Base-by-base conservation (phyloP, 2,888 invertebrate genomes). In the Mythimna impura region DNA sequence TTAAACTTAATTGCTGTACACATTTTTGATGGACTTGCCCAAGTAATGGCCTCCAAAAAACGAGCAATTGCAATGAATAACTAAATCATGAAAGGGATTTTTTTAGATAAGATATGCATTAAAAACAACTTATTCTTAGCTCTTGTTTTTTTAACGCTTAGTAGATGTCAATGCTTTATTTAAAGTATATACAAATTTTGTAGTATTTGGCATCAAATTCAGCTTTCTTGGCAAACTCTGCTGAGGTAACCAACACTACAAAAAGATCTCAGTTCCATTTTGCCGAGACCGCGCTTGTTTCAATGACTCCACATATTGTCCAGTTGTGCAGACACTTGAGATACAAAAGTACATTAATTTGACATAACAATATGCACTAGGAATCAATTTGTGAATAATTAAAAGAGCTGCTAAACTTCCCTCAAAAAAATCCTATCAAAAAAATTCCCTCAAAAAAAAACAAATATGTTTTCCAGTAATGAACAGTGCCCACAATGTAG, bases 401-500 rank as follows among this genome's bases (percentile, higher is more conserved):
- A 6, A 17, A 47, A 47, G 17, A 14, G 6, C 47, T 47, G 17
- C 17, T 47, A 2, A 47, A n/a, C 5, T 14, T 52, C 20, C 9
- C 3, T 20, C 50, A 6, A 30, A 47, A 5, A 5, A 47, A 47
- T 14, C 14, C 2, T 3, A 34, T 0, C 43, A 43, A 12, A 10
- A 43, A 12, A 43, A 43, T n/a, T n/a, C n/a, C n/a, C n/a, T n/a
- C n/a, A n/a, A 43, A 1, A 43, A 6, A 34, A 55, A 36, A 36
- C 2, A 52, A 43, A 55, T 55, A 22, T 10, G 8, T 65, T 55
- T 22, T 12, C 17, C 47, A 47, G 17, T 30, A 74, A 80, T 74
- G 60, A 73, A 65, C 36, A 25, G 5, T 10, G 52, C 36, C 20
- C 36, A 78, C 65, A 83, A 67, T 66, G 62, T 73, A 50, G 30